Base-by-base conservation (phyloP, 2,113 vertebrate species). In the Eurystomus gularis region DNA sequence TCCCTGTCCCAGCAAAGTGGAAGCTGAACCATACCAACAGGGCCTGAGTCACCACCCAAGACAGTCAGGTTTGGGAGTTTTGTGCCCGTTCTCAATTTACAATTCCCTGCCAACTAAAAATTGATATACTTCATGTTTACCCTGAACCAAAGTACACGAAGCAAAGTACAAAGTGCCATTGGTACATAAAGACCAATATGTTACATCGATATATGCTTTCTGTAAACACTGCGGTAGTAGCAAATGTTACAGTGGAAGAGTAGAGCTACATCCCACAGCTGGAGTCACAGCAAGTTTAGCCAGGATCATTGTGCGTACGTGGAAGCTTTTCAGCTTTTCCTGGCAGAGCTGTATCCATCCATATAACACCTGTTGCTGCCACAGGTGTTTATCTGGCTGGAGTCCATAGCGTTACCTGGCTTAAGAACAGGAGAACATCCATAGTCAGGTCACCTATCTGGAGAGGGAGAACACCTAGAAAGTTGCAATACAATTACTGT, bases 231-330 rank as follows among this genome's bases (percentile, higher is more conserved):
- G 61, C 29, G 29, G 35, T 7, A 37, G 58, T 6, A 81, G 71
- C 39, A 88, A 77, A 31, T 28, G 9, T 71, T 35, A 10, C 8
- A 78, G 51, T 31, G 29, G 35, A 78, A 64, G 7, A 46, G 13
- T 15, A 70, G 23, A 60, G 39, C 49, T 72, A 25, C 46, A 16
- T 7, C 49, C 58, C 9, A 0, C 13, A 78, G 54, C 51, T 46
- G 57, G 23, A 33, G 29, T 42, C 71, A 73, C 71, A 58, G 60
- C 28, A 42, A 42, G 46, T n/a, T 65, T 46, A 54, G 23, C 35
- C 23, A 65, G 72, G 19, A 49, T 31, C 8, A 9, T 1, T 6
- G 39, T 9, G 19, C 0, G 0, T 14, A 25, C 6, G 17, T 15
- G 2, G 2, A 24, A 31, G 20, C 17, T 75, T 61, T 44, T 51